These are phyloP conservation scores for Leptopilina myrica DNA, from an alignment of 2,888 invertebrate species.

Conservation along the genomic window DNA sequence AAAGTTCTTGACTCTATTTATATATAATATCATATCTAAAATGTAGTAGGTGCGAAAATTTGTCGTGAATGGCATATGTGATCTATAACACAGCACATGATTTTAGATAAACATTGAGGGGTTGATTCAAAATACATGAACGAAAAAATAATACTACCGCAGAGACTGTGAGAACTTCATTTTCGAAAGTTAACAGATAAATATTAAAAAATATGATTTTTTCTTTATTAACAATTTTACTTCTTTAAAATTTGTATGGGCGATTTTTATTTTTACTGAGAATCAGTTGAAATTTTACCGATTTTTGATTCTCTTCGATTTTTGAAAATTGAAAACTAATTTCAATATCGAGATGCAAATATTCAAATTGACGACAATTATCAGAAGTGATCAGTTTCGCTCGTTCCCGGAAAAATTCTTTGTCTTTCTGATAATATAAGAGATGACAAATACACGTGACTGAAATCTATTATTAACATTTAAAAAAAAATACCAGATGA, in stretches of 20 bases:
- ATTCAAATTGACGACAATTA: not conserved
- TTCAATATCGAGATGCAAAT: no score
- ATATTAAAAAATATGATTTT: no score
- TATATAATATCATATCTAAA: not conserved
- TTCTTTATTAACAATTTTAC: no score
- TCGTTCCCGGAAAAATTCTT: slow-evolving; percentile 28
- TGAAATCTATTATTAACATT: not conserved
- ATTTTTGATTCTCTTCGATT: no score
- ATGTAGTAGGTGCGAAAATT: slow-evolving; percentile 23
- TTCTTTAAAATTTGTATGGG: no score
- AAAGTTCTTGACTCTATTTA: slow-evolving; percentile 1
- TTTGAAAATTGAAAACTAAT: no score
- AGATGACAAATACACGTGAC: slow-evolving; percentile 7
- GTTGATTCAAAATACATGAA: not conserved
- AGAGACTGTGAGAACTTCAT: no score
- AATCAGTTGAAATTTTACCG: no score
- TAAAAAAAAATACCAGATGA: not conserved
- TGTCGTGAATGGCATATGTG: slow-evolving; percentile 11
- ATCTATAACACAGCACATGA: slow-evolving; percentile 4
- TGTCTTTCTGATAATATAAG: slow-evolving; percentile 10
- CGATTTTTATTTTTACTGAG: no score
- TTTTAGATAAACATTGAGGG: slow-evolving; percentile 21
- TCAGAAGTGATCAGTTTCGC: slow-evolving; percentile 29
- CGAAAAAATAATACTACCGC: no score
- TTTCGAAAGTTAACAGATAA: no score